phyloP scores from a whole-genome alignment of 2,113 vertebrate genomes.

The Oryctolagus cuniculus region DNA sequence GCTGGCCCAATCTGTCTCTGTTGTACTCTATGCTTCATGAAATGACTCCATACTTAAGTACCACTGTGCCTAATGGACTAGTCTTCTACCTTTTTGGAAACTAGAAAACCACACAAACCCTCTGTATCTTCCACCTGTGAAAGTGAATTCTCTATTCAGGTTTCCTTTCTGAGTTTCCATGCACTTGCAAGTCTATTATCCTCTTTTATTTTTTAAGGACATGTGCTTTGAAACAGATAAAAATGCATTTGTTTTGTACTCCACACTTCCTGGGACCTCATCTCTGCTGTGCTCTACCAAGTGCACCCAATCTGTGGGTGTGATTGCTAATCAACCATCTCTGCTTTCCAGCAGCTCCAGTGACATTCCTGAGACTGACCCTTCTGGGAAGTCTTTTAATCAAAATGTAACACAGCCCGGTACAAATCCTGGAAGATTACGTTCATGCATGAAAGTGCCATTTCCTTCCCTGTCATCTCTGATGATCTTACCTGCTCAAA shows the following conservation, averaged over 20 bases:
- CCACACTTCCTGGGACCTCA: conserved; percentile 67
- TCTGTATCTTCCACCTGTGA: not conserved
- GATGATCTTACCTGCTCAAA: conserved; percentile 11
- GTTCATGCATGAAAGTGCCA: conserved; percentile 40
- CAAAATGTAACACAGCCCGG: conserved; percentile 63
- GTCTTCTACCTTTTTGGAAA: not conserved
- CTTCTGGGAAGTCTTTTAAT: conserved; percentile 68
- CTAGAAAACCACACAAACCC: not conserved
- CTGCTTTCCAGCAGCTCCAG: conserved; percentile 53
- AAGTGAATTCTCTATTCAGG: not conserved
- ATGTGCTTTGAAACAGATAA: conserved; percentile 53
- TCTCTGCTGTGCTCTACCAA: conserved; percentile 61
- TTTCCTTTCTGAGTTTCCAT: not conserved
- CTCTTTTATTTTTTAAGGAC: conserved; percentile 69
- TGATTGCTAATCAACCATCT: conserved; percentile 72
- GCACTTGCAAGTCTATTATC: not conserved
- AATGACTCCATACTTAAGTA: not conserved
- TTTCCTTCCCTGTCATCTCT: not conserved
- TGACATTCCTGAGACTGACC: conserved; percentile 78
- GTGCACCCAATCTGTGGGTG: not conserved
- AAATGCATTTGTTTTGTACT: conserved; percentile 66
- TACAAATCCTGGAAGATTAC: conserved; percentile 64
- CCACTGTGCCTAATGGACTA: not conserved
- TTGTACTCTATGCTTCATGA: not conserved
- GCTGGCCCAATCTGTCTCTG: not conserved